Percentiles rank a stretch among this genome's conserved stretches.
phyloP scores from a whole-genome alignment of 2,888 invertebrate species.

The Diplolepis rosae region DNA sequence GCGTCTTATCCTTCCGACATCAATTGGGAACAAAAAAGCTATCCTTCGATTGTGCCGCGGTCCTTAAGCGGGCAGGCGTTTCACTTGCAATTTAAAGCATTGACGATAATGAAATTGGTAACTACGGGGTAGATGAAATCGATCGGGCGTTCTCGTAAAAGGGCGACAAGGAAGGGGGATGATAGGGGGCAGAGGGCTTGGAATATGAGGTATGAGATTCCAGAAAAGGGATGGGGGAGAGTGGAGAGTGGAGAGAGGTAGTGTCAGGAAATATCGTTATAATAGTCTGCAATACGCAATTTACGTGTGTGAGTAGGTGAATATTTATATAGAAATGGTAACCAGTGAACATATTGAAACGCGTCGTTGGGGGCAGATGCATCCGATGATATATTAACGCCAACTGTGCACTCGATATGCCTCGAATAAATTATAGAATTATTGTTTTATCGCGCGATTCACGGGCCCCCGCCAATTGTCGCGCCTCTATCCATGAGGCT shows the following conservation, averaged over 20 bases:
- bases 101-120: slow-evolving; percentile 45
- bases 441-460: slow-evolving; percentile 69
- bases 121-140: slow-evolving; percentile 34
- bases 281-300: slow-evolving; percentile 28
- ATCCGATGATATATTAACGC: slow-evolving; percentile 73
- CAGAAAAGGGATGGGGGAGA: background rate
- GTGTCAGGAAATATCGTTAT: slow-evolving; percentile 32
- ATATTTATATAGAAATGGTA: slow-evolving; percentile 67
- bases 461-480: slow-evolving; percentile 58
- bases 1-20: background rate
- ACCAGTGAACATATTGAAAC: slow-evolving; percentile 71
- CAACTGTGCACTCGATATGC: slow-evolving; percentile 71
- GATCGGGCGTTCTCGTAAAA: slow-evolving; percentile 33
- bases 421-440: slow-evolving; percentile 73
- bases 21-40: background rate
- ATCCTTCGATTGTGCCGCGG: background rate
- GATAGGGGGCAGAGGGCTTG: background rate
- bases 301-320: slow-evolving; percentile 32
- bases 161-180: slow-evolving; percentile 16
- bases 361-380: slow-evolving; percentile 72
- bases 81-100: slow-evolving; percentile 40
- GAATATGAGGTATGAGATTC: background rate
- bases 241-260: slow-evolving; percentile 35
- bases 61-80: slow-evolving; percentile 25
- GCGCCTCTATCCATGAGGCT: slow-evolving; percentile 38